Base-by-base conservation (phyloP, 2,797 vertebrate genomes). In the Eulemur rubriventer region DNA sequence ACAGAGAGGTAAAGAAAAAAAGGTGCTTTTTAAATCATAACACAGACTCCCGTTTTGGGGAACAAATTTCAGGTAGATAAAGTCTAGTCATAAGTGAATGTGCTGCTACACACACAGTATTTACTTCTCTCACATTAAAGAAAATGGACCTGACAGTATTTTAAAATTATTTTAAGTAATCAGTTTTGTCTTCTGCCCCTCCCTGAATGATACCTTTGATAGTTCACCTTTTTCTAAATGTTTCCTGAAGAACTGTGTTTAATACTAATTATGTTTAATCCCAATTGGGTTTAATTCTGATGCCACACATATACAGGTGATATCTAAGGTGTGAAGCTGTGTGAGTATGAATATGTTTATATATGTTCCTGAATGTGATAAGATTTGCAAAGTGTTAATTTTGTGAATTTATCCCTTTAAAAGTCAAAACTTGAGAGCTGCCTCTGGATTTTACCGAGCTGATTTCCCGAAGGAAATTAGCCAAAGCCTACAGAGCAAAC, bases 381-480 rank as follows among this genome's bases (percentile, higher is more conserved):
- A 82, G 24, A 48, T 79, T 86, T 78, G 7, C 26, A 81, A 88
- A 83, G 82, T 82, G 55, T 75, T 95, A 83, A 86, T 95, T 90
- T 96, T 89, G 65, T 81, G 28, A 92, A 73, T 85, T 67, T 76
- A 22, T 6, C 16, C 59, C 70, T 91, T 96, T 55, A 43, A 80
- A 76, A 88, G 28, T 70, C 33, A 89, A 92, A 95, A 57, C 10
- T 46, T 79, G 11, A 90, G 52, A 50, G 16, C 46, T 83, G 13
- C 52, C 43, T 90, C 4, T 83, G 48, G 52, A 86, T 95, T 94
- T 92, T 78, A 92, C 46, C 75, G 55, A 86, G 20, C 11, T 95
- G 43, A 95, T 92, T 95, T 91, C 94, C 82, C 82, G 80, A 24
- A 89, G 88, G 72, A 95, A 86, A 91, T 91, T 90, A 97, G 52